These are phyloP conservation scores for Neoseiulus cucumeris DNA, from an alignment of 1,140 invertebrate genomes.

Conservation along the genomic window DNA sequence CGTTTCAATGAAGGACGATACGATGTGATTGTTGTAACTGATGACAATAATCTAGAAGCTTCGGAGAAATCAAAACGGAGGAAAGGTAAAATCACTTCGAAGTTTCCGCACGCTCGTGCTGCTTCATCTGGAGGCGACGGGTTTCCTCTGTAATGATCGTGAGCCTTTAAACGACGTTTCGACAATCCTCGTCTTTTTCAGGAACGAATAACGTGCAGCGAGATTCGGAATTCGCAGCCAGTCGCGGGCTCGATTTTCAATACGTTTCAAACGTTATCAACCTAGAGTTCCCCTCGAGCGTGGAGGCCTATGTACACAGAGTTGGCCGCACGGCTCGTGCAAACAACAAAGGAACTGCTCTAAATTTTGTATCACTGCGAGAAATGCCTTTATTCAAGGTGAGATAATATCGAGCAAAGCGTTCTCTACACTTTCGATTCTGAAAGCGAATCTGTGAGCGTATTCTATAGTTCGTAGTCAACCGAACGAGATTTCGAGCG, in stretches of 20 bases:
- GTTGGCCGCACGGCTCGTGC: slow-evolving; percentile 43
- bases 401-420: slow-evolving; percentile 30
- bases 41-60: slow-evolving; percentile 63
- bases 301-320: slow-evolving; percentile 76
- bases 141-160: no score
- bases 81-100: slow-evolving; percentile 12
- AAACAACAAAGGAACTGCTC: slow-evolving; percentile 72
- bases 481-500: not conserved
- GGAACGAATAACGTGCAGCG: slow-evolving; percentile 41
- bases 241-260: slow-evolving; percentile 92
- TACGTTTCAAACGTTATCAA: slow-evolving; percentile 93
- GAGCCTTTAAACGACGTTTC: slow-evolving; percentile 13
- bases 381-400: slow-evolving; percentile 52
- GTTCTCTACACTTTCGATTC: slow-evolving; percentile 40
- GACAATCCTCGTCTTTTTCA: not conserved
- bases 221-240: slow-evolving; percentile 82
- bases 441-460: slow-evolving; percentile 20
- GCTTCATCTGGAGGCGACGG: no score
- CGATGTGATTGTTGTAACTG: slow-evolving; percentile 89
- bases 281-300: slow-evolving; percentile 81
- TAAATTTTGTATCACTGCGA: slow-evolving; percentile 71
- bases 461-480: slow-evolving; percentile 14
- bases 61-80: slow-evolving; percentile 15
- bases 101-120: no score
- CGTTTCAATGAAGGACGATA: slow-evolving; percentile 90